Evolutionary conservation across 2,888 invertebrate species (phyloP), one percentile per base, ranked within the genome.

Genomic region (Stenoptilia bipunctidactyla): DNA sequence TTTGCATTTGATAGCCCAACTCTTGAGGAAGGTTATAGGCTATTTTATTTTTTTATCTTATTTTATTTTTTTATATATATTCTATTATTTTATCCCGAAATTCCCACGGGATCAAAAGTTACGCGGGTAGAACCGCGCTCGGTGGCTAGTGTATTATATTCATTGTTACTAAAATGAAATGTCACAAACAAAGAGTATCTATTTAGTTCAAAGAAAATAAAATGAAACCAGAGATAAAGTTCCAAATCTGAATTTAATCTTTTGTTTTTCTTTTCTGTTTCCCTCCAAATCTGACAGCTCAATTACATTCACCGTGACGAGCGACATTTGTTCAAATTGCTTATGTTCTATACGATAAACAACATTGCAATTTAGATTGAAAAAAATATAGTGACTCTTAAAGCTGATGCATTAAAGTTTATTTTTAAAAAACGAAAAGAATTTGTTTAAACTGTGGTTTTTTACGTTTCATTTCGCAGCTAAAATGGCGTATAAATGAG

Each of bases 401-500:
- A n/a, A 2, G 4, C 10, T 2, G 3, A 30, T n/a, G 12, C 13
- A 34, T 41, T 44, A 10, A 14, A 10, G 10, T n/a, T n/a, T 49
- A 54, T 45, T 8, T 1, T 0, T 0, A 0, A 34, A 5, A 20
- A 15, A 37, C 20, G 9, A 34, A n/a, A n/a, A n/a, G n/a, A n/a
- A n/a, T n/a, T n/a, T n/a, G n/a, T n/a, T n/a, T n/a, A n/a, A n/a
- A n/a, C n/a, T 12, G 58, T 56, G 59, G 60, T 61, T 69, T 71
- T 76, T 71, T 66, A 60, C 70, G 67, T 69, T 58, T 64, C 69
- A 76, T 82, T 80, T 72, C 68, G 70, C 61, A 69, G 72, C 68
- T 82, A 82, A 82, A 69, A 66, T 60, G 55, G 60, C 82, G 80
- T 79, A 66, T 75, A 82, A 83, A 83, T 82, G 71, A 76, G 79